These are phyloP conservation scores for Meiosimyza platycephala DNA, from an alignment of 2,888 invertebrate species.

Conservation along the genomic window DNA sequence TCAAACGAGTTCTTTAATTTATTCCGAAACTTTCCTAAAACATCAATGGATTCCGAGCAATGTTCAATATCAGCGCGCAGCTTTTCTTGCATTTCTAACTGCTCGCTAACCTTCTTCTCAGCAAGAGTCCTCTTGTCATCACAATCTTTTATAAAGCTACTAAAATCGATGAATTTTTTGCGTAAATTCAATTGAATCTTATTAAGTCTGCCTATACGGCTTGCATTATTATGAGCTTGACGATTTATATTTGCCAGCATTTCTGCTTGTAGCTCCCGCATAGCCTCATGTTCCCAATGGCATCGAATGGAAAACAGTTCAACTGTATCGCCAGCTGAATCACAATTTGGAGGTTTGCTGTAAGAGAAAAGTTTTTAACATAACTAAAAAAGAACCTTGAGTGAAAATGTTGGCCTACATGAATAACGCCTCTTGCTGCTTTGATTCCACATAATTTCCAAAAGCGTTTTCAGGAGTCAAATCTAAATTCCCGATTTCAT, in stretches of 20 bases:
- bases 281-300: slow-evolving; percentile 60
- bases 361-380: too few species aligned
- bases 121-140: slow-evolving; percentile 60
- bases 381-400: too few species aligned
- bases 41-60: slow-evolving; percentile 49
- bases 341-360: slow-evolving; percentile 66
- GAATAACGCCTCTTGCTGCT: slow-evolving; percentile 59
- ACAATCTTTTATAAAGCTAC: slow-evolving; percentile 65
- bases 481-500: slow-evolving; percentile 63
- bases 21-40: slow-evolving; percentile 54
- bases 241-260: slow-evolving; percentile 58
- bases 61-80: slow-evolving; percentile 53
- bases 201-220: slow-evolving; percentile 54
- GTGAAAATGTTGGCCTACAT: slow-evolving; percentile 53
- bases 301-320: slow-evolving; percentile 62
- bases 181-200: too few species aligned
- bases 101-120: slow-evolving; percentile 56
- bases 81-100: slow-evolving; percentile 54
- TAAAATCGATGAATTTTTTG: slow-evolving; percentile 49
- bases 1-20: slow-evolving; percentile 56
- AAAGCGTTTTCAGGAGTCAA: slow-evolving; percentile 61
- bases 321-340: slow-evolving; percentile 62
- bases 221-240: slow-evolving; percentile 55
- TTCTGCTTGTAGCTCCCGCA: slow-evolving; percentile 58
- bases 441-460: slow-evolving; percentile 61